A percentile compares a stretch with the other conserved stretches of the same genome.
phyloP scores from a whole-genome alignment of 2,113 vertebrate genomes.

The Chloebia gouldiae region DNA sequence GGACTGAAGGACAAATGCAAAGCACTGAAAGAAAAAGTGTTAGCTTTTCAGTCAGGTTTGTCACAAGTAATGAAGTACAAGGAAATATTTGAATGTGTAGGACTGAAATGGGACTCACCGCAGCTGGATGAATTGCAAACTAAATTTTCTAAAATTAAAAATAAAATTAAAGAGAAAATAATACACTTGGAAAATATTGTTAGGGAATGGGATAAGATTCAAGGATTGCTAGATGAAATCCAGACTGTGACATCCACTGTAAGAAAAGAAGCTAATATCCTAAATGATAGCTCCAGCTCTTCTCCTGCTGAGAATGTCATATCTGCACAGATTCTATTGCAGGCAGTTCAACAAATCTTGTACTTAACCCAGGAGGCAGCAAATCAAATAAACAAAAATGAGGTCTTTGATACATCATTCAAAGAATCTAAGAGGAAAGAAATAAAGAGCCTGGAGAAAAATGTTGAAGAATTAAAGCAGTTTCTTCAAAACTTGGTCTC shows the following conservation, averaged over 20 bases:
- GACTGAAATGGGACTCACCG: slow-evolving; percentile 67
- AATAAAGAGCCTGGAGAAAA: slow-evolving; percentile 68
- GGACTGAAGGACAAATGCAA: slow-evolving; percentile 23
- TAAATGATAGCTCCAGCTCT: slow-evolving; percentile 43
- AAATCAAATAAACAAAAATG: slow-evolving; percentile 71
- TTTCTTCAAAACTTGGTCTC: slow-evolving; percentile 69
- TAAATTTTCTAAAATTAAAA: slow-evolving; percentile 51
- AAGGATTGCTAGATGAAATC: slow-evolving; percentile 72
- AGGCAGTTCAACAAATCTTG: slow-evolving; percentile 73
- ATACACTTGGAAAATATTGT: slow-evolving; percentile 55
- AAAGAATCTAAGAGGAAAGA: slow-evolving; percentile 72
- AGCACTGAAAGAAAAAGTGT: slow-evolving; percentile 31
- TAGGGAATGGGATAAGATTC: slow-evolving; percentile 69
- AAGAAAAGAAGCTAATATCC: slow-evolving; percentile 64
- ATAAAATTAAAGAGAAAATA: slow-evolving; percentile 72
- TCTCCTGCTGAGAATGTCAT: slow-evolving; percentile 62
- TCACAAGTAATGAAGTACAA: slow-evolving; percentile 56
- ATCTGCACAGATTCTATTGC: slow-evolving; percentile 71
- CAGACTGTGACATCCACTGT: slow-evolving; percentile 70
- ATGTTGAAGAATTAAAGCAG: slow-evolving; percentile 55
- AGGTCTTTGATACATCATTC: slow-evolving; percentile 72
- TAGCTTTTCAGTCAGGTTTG: slow-evolving; percentile 44
- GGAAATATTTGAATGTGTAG: slow-evolving; percentile 61
- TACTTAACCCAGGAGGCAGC: slow-evolving; percentile 67
- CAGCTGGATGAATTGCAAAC: slow-evolving; percentile 58